A percentile compares a stretch with the other conserved stretches of the same genome.
Conservation (phyloP, 2,888 invertebrate genomes). For the Schrankia costaestrigalis region DNA sequence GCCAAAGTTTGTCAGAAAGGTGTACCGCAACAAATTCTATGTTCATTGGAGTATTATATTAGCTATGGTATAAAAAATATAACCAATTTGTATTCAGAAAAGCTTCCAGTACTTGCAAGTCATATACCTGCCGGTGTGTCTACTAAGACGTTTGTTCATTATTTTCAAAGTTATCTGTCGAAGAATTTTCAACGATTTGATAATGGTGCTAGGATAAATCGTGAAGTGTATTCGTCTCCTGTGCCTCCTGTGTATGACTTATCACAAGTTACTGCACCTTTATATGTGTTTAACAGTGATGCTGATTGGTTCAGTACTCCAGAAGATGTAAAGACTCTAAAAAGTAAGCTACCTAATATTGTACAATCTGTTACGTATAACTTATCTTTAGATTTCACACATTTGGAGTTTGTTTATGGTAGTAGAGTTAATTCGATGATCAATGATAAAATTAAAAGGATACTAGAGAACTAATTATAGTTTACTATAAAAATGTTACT, state of each 20-base stretch:
- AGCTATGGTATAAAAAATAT: constrained; percentile 54
- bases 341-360: constrained; percentile 45
- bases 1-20: constrained; percentile 46
- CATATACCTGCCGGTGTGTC: constrained; percentile 65
- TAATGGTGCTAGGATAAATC: constrained; percentile 47
- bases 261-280: constrained; percentile 48
- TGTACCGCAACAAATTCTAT: constrained; percentile 44
- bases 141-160: constrained; percentile 57
- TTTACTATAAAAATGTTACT: neutral
- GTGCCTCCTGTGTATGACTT: constrained; percentile 56
- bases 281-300: constrained; percentile 56
- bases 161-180: constrained; percentile 54
- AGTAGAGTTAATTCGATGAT: constrained; percentile 49
- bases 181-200: constrained; percentile 61
- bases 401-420: constrained; percentile 67
- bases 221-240: constrained; percentile 39
- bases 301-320: constrained; percentile 59
- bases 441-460: constrained; percentile 49
- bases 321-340: constrained; percentile 46
- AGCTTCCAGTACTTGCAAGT: constrained; percentile 55
- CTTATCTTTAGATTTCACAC: constrained; percentile 55
- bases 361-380: constrained; percentile 45
- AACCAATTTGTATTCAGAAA: constrained; percentile 45
- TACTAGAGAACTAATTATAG: constrained; percentile 24
- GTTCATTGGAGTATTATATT: constrained; percentile 52